Evolutionary conservation across 2,113 vertebrate species (phyloP).

Genomic region (Peucedramus taeniatus): DNA sequence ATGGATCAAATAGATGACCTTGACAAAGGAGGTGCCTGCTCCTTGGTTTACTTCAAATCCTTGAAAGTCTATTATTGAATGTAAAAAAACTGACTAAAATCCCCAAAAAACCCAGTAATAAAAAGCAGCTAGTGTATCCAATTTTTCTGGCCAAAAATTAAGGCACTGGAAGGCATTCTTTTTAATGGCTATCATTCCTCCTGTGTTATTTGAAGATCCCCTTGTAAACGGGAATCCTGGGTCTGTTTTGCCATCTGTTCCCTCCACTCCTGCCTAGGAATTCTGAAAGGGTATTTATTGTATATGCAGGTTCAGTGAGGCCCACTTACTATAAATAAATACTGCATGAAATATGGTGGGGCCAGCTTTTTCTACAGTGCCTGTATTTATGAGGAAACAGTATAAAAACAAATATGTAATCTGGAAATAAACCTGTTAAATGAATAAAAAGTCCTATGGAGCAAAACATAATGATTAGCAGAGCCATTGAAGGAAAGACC

Average conservation of each 20-base stretch:
- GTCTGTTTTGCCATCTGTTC: slow-evolving; percentile 67
- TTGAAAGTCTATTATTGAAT: neutral
- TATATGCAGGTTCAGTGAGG: slow-evolving; percentile 54
- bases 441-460: slow-evolving; percentile 56
- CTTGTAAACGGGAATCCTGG: slow-evolving; percentile 60
- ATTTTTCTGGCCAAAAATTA: slow-evolving; percentile 48
- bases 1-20: neutral
- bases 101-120: neutral
- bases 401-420: slow-evolving; percentile 55
- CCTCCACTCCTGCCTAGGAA: slow-evolving; percentile 47
- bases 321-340: slow-evolving; percentile 61
- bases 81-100: neutral
- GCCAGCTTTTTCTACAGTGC: slow-evolving; percentile 54
- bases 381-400: slow-evolving; percentile 54
- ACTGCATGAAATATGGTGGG: slow-evolving; percentile 32
- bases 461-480: slow-evolving; percentile 60
- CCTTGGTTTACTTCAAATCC: neutral
- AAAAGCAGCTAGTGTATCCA: slow-evolving; percentile 19
- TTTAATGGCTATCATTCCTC: slow-evolving; percentile 56
- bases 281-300: slow-evolving; percentile 64
- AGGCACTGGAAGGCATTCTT: slow-evolving; percentile 38
- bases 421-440: slow-evolving; percentile 56
- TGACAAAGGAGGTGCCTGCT: neutral
- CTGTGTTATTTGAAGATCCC: slow-evolving; percentile 62
- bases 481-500: slow-evolving; percentile 45